Conservation (phyloP, 2,113 vertebrate species). For the Glaucomys volans region DNA sequence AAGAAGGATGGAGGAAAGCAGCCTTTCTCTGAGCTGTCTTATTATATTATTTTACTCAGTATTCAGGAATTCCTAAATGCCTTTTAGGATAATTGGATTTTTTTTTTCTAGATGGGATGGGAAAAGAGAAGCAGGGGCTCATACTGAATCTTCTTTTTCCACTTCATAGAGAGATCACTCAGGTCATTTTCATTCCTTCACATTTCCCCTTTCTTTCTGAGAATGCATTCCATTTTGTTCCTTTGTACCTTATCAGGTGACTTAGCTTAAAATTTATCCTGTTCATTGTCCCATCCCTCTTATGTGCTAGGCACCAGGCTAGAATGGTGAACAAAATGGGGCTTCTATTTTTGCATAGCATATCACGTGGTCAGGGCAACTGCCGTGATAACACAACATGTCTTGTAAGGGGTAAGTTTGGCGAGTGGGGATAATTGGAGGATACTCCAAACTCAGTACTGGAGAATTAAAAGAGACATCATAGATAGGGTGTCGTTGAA, state of each 20-base stretch:
- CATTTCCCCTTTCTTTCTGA: background rate
- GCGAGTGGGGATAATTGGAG: background rate
- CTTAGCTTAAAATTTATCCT: background rate
- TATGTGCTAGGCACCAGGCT: background rate
- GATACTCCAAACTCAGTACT: background rate
- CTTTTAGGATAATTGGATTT: background rate
- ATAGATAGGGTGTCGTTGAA: background rate
- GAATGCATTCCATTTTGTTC: background rate
- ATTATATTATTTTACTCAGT: background rate
- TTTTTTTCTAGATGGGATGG: background rate
- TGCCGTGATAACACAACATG: background rate
- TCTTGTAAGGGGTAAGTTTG: background rate
- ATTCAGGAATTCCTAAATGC: background rate
- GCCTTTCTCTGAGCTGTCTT: background rate
- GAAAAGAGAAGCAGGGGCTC: background rate
- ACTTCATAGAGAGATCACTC: background rate
- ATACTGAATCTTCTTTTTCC: background rate
- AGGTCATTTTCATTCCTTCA: background rate
- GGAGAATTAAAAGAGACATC: background rate
- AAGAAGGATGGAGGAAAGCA: no score
- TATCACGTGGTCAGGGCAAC: background rate
- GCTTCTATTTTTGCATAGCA: background rate
- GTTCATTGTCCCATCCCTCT: background rate
- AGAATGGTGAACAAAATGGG: background rate
- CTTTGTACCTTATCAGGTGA: background rate